Evolutionary conservation across 2,113 vertebrate genomes (phyloP).

Genomic region (Corythornis vintsioides): DNA sequence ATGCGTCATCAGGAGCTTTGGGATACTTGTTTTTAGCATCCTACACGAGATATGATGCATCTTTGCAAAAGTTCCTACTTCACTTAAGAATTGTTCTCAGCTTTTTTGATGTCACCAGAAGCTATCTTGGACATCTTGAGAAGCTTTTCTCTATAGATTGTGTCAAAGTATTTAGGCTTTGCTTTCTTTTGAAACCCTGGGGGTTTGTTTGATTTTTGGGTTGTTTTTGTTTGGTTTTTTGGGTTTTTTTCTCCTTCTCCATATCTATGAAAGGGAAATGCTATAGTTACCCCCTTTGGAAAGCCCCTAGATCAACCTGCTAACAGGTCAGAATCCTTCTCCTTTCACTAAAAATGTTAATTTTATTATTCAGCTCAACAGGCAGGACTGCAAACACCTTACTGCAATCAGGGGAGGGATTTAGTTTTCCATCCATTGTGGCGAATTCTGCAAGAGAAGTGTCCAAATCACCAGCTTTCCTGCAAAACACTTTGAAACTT

Average conservation of each 20-base stretch:
- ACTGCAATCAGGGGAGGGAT: background rate
- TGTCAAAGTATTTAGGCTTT: background rate
- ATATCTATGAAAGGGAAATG: background rate
- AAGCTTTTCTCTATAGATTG: background rate
- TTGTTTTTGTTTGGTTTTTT: too few relatives aligned
- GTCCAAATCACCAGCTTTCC: background rate
- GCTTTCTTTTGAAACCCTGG: background rate
- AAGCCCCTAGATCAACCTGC: background rate
- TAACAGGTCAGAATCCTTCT: background rate
- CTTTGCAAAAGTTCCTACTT: conserved; percentile 51
- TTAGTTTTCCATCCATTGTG: background rate
- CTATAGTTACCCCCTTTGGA: background rate
- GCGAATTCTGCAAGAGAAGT: background rate
- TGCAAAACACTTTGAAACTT: background rate
- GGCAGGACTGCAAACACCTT: background rate
- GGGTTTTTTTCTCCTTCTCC: background rate
- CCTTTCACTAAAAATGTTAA: background rate
- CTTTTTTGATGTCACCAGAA: conserved; percentile 26
- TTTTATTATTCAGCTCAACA: background rate
- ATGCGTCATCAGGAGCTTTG: conserved; percentile 46
- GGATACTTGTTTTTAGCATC: conserved; percentile 51
- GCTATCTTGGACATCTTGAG: background rate
- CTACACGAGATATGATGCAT: conserved; percentile 26
- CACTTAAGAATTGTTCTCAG: conserved; percentile 56
- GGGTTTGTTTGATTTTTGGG: too few relatives aligned